Conservation (phyloP, 2,113 vertebrate genomes). For the Thamnaconus septentrionalis region DNA sequence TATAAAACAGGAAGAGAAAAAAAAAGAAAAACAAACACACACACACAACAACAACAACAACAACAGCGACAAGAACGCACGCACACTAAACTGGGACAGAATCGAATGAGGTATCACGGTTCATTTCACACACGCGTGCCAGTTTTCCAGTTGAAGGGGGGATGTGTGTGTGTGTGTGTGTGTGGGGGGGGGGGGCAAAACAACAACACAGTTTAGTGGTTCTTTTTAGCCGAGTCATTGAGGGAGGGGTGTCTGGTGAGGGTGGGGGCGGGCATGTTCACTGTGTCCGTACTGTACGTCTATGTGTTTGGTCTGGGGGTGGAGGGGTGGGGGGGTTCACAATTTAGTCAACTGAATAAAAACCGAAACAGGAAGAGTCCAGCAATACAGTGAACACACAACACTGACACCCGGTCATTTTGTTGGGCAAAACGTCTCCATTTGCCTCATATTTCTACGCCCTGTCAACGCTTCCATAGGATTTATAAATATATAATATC, state of each 20-base stretch:
- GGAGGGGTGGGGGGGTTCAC: conserved; percentile 16
- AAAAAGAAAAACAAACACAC: conserved; percentile 26
- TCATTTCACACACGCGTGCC: conserved; percentile 69
- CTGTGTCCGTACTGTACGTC: conserved; percentile 23
- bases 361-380: conserved; percentile 17
- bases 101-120: conserved; percentile 76
- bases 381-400: conserved; percentile 18
- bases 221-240: conserved; percentile 64
- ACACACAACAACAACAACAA: conserved; percentile 43
- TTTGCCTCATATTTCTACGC: conserved; percentile 24
- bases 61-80: conserved; percentile 42
- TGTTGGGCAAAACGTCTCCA: conserved; percentile 23
- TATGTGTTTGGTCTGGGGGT: conserved; percentile 47
- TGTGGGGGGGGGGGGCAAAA: background rate
- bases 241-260: conserved; percentile 21
- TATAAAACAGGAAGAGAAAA: conserved; percentile 23
- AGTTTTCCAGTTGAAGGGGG: conserved; percentile 13
- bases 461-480: conserved; percentile 39
- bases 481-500: conserved; percentile 72
- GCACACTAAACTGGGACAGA: conserved; percentile 64
- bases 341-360: conserved; percentile 22
- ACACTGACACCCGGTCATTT: conserved; percentile 18
- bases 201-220: conserved; percentile 68
- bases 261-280: background rate
- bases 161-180: no score